Percentiles rank a stretch among this genome's conserved stretches.
phyloP scores from a whole-genome alignment of 2,797 vertebrate species.

The Sebastolobus alascanus region DNA sequence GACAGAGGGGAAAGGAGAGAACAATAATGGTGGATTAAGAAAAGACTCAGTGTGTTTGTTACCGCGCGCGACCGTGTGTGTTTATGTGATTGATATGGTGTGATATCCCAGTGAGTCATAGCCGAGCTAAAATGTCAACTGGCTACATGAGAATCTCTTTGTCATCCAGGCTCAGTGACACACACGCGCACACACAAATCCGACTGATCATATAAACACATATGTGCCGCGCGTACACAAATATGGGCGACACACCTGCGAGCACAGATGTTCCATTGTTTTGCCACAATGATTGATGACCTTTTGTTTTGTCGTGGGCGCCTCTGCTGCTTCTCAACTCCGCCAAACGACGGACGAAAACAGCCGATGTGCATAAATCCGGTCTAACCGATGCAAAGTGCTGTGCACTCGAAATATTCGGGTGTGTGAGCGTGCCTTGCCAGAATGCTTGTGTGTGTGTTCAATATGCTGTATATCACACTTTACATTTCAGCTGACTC shows the following conservation, averaged over 20 bases:
- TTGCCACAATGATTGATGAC: slow-evolving; percentile 81
- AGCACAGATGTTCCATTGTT: slow-evolving; percentile 84
- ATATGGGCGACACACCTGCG: slow-evolving; percentile 77
- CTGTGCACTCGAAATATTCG: slow-evolving; percentile 66
- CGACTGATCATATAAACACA: slow-evolving; percentile 64
- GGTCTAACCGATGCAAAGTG: slow-evolving; percentile 54
- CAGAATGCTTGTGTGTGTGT: slow-evolving; percentile 61
- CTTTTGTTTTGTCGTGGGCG: slow-evolving; percentile 75
- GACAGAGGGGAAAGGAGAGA: slow-evolving; percentile 70
- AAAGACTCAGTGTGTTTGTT: slow-evolving; percentile 57
- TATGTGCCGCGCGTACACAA: slow-evolving; percentile 67
- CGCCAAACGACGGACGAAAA: slow-evolving; percentile 60
- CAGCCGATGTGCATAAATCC: slow-evolving; percentile 57
- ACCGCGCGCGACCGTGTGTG: slow-evolving; percentile 37
- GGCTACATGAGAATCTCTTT: slow-evolving; percentile 82
- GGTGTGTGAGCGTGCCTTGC: slow-evolving; percentile 49
- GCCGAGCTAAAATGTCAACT: slow-evolving; percentile 87
- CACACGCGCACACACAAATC: slow-evolving; percentile 39
- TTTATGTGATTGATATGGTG: slow-evolving; percentile 82
- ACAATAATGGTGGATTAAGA: slow-evolving; percentile 83
- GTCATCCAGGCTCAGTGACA: slow-evolving; percentile 72
- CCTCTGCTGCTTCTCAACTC: slow-evolving; percentile 62
- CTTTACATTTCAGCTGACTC: slow-evolving; percentile 72
- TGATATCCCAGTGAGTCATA: slow-evolving; percentile 85
- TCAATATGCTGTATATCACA: slow-evolving; percentile 71